phyloP scores from a whole-genome alignment of 2,888 invertebrate species.

The Cantharis lateralis region DNA sequence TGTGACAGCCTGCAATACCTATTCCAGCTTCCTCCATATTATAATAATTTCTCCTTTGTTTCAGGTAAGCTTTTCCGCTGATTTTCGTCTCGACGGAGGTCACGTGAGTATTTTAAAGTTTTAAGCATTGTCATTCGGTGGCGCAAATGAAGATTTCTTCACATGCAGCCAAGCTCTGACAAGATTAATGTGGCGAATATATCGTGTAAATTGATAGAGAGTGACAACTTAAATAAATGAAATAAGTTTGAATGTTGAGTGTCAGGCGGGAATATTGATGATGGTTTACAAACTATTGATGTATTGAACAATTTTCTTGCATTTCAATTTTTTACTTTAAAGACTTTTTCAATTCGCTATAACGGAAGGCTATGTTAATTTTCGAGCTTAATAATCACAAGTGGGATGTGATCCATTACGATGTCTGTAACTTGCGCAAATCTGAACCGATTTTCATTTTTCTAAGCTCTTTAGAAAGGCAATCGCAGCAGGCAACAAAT shows the following conservation, averaged over 20 bases:
- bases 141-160: neutral
- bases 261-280: neutral
- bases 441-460: neutral
- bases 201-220: constrained; percentile 3
- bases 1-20: neutral
- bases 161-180: neutral
- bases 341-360: neutral
- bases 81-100: neutral
- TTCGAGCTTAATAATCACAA: neutral
- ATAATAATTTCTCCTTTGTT: neutral
- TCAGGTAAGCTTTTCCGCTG: neutral
- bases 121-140: neutral
- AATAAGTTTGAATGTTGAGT: constrained; percentile 1
- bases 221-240: neutral
- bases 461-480: neutral
- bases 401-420: neutral
- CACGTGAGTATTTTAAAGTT: neutral
- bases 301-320: neutral
- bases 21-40: neutral
- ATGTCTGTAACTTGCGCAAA: neutral
- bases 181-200: constrained; percentile 1
- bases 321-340: neutral
- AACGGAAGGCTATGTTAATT: neutral
- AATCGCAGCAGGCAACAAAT: neutral
- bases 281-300: neutral